A percentile compares a stretch with the other conserved stretches of the same genome.
Conservation (phyloP, 2,888 invertebrate species). For the Pyrocoelia pectoralis region DNA sequence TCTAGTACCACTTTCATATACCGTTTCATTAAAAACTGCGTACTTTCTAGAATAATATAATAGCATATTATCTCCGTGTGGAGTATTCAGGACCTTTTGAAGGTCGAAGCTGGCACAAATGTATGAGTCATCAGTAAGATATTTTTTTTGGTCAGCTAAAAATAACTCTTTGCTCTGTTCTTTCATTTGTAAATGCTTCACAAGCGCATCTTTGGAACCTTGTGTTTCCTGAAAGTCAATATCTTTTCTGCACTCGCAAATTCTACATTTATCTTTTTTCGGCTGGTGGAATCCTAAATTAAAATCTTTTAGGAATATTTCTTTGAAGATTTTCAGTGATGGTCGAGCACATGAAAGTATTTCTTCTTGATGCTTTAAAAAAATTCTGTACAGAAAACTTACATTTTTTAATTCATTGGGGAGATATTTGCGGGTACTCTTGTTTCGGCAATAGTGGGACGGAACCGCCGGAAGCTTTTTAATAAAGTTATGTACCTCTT, state of each 20-base stretch:
- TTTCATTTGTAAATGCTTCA: constrained; percentile 9
- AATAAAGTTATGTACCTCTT: neutral
- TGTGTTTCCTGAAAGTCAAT: constrained; percentile 13
- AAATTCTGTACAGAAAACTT: no score
- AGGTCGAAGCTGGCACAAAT: no score
- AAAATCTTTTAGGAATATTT: constrained; percentile 35
- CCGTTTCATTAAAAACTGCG: constrained; percentile 43
- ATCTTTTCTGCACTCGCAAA: constrained; percentile 19
- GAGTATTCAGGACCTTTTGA: no score
- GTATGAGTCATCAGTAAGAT: neutral
- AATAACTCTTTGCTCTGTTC: constrained; percentile 15
- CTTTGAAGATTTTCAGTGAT: constrained; percentile 13
- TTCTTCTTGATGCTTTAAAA: constrained; percentile 8
- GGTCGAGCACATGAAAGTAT: neutral
- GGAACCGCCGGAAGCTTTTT: constrained; percentile 1
- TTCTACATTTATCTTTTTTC: constrained; percentile 24
- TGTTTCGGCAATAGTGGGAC: neutral
- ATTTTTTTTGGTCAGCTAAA: constrained; percentile 14
- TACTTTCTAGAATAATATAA: no score
- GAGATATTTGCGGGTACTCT: constrained; percentile 16
- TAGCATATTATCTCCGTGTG: no score
- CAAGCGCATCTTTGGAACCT: constrained; percentile 5
- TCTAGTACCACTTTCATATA: constrained; percentile 37
- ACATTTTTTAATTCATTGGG: constrained; percentile 6
- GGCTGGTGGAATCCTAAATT: constrained; percentile 38